Percentiles rank a stretch among this genome's conserved stretches.
Evolutionary conservation across 2,888 invertebrate genomes (phyloP).

Genomic region (Chaetoderma sp.): DNA sequence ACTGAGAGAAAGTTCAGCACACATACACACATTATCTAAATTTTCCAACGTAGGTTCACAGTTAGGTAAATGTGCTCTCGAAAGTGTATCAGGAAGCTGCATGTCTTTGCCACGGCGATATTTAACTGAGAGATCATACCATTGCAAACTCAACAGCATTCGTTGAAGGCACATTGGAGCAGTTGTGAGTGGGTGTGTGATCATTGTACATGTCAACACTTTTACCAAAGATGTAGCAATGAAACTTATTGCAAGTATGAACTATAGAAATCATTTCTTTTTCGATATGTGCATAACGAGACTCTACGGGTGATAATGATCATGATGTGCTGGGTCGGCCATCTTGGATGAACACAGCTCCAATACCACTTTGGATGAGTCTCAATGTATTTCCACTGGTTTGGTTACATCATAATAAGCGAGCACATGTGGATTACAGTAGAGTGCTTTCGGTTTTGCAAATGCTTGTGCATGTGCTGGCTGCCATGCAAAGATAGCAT

Average conservation of each 20-base stretch:
- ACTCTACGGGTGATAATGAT: slow-evolving; percentile 36
- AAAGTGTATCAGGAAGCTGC: slow-evolving; percentile 18
- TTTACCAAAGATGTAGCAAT: slow-evolving; percentile 41
- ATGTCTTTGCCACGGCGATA: slow-evolving; percentile 28
- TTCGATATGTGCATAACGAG: no score
- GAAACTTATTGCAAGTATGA: no score
- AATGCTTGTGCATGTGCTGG: slow-evolving; percentile 35
- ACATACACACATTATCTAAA: not conserved
- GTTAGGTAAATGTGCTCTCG: slow-evolving; percentile 13
- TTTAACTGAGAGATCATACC: slow-evolving; percentile 20
- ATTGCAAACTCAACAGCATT: slow-evolving; percentile 29
- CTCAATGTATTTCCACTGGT: slow-evolving; percentile 28
- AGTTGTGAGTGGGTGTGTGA: slow-evolving; percentile 14
- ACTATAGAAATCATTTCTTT: no score
- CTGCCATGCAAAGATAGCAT: slow-evolving; percentile 29
- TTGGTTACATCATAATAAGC: slow-evolving; percentile 34
- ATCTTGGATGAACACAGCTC: slow-evolving; percentile 36
- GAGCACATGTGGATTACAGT: slow-evolving; percentile 32
- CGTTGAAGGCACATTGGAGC: slow-evolving; percentile 21
- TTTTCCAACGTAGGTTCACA: no score
- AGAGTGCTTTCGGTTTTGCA: slow-evolving; percentile 12
- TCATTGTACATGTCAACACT: slow-evolving; percentile 32
- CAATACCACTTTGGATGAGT: slow-evolving; percentile 34
- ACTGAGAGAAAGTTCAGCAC: no score
- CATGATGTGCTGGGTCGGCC: slow-evolving; percentile 36